phyloP scores from a whole-genome alignment of 1,140 invertebrate genomes.

The Ceratina calcarata region DNA sequence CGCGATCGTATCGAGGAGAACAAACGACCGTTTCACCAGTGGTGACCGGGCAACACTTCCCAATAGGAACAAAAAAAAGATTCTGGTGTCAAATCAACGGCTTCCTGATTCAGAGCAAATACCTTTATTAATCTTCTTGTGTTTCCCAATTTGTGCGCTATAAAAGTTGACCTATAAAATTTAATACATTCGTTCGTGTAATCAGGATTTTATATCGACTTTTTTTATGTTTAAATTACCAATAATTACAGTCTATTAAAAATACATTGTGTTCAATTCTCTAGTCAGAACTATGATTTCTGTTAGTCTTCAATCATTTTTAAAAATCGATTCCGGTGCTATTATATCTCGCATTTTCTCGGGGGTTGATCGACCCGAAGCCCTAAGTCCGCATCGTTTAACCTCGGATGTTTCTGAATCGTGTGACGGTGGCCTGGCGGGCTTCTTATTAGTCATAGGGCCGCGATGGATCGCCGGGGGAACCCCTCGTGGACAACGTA shows the following conservation, averaged over 20 bases:
- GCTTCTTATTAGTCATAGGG: constrained; percentile 70
- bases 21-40: constrained; percentile 28
- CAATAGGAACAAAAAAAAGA: constrained; percentile 1
- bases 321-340: no score
- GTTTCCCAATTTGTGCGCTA: neutral
- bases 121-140: neutral
- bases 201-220: no score
- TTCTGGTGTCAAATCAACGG: neutral
- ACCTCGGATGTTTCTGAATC: constrained; percentile 34
- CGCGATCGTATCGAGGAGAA: constrained; percentile 35
- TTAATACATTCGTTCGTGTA: no score
- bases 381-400: constrained; percentile 54
- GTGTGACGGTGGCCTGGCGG: constrained; percentile 61
- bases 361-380: constrained; percentile 10
- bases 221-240: no score
- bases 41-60: constrained; percentile 4
- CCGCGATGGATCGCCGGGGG: constrained; percentile 43
- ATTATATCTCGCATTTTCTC: neutral
- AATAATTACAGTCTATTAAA: no score
- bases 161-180: no score
- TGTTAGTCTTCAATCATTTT: no score
- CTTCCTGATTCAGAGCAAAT: neutral
- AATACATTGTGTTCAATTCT: no score
- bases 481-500: constrained; percentile 66
- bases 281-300: no score